phyloP scores from a whole-genome alignment of 1,140 invertebrate genomes.

The Drosophila kohkoa region DNA sequence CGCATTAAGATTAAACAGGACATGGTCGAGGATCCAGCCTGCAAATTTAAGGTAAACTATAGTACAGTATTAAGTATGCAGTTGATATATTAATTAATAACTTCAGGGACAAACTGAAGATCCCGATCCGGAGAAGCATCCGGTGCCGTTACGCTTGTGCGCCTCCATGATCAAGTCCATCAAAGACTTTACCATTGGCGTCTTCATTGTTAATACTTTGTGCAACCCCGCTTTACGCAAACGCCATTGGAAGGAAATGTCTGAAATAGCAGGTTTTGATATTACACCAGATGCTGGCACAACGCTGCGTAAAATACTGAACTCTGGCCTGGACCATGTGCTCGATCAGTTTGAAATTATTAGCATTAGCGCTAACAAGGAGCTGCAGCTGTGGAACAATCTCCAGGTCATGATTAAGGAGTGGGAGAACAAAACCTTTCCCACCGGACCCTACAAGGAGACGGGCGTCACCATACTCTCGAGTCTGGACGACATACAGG shows the following conservation, averaged over 20 bases:
- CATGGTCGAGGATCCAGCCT: conserved; percentile 88
- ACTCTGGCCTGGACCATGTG: conserved; percentile 90
- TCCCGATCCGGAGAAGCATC: conserved; percentile 90
- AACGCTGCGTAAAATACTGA: conserved; percentile 92
- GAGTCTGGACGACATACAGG: conserved; percentile 93
- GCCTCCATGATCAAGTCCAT: conserved; percentile 89
- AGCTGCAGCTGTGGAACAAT: conserved; percentile 91
- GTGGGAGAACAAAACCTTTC: conserved; percentile 92
- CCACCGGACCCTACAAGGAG: conserved; percentile 91
- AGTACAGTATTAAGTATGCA: conserved; percentile 40
- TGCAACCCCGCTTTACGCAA: conserved; percentile 95
- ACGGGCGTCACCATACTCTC: conserved; percentile 92
- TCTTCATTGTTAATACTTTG: conserved; percentile 93
- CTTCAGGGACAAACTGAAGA: conserved; percentile 89
- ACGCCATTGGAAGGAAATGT: conserved; percentile 97
- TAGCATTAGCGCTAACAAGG: conserved; percentile 95
- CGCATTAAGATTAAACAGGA: conserved; percentile 92
- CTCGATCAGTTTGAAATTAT: conserved; percentile 94
- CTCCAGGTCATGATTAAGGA: conserved; percentile 94
- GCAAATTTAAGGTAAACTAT: conserved; percentile 86
- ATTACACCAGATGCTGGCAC: conserved; percentile 94
- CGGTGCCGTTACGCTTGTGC: conserved; percentile 91
- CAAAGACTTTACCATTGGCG: conserved; percentile 92
- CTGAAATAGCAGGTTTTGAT: conserved; percentile 91
- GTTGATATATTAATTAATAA: conserved; percentile 48